A percentile compares a stretch with the other conserved stretches of the same genome.
Conservation (phyloP, 2,113 vertebrate genomes). For the Perca flavescens region DNA sequence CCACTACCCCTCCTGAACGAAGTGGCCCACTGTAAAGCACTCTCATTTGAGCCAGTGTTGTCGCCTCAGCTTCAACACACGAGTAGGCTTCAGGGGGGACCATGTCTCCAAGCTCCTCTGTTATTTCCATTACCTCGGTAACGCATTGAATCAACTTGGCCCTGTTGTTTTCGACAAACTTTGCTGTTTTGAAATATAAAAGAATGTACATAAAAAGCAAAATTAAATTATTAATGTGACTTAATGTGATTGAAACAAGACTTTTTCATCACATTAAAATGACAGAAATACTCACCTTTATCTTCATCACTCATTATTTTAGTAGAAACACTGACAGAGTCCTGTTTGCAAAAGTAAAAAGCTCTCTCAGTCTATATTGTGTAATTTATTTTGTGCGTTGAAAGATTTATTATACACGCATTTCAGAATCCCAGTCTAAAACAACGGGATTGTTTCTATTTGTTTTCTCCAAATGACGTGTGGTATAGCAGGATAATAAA, state of each 20-base stretch:
- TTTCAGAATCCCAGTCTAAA: not conserved
- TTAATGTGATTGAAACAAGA: not conserved
- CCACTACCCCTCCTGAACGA: not conserved
- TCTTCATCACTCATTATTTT: conserved; percentile 3
- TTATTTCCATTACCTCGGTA: conserved; percentile 32
- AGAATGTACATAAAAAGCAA: not conserved
- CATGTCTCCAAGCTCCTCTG: conserved; percentile 36
- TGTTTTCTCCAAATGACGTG: not conserved
- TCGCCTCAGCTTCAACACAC: accelerated
- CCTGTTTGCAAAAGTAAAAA: conserved; percentile 17
- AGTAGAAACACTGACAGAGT: not conserved
- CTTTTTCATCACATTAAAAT: no score
- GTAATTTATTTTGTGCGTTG: not conserved
- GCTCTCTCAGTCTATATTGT: not conserved
- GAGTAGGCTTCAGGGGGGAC: conserved; percentile 48
- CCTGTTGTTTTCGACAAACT: conserved; percentile 48
- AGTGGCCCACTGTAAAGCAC: accelerated
- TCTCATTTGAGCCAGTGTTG: conserved; percentile 9
- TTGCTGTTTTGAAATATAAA: conserved; percentile 35
- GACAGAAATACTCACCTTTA: conserved; percentile 53
- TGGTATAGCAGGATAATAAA: not conserved
- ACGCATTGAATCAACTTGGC: accelerated
- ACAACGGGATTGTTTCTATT: not conserved
- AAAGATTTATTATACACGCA: not conserved
- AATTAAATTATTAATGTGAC: not conserved